phyloP scores from a whole-genome alignment of 2,888 invertebrate species.

The Heterodera filipjevi region DNA sequence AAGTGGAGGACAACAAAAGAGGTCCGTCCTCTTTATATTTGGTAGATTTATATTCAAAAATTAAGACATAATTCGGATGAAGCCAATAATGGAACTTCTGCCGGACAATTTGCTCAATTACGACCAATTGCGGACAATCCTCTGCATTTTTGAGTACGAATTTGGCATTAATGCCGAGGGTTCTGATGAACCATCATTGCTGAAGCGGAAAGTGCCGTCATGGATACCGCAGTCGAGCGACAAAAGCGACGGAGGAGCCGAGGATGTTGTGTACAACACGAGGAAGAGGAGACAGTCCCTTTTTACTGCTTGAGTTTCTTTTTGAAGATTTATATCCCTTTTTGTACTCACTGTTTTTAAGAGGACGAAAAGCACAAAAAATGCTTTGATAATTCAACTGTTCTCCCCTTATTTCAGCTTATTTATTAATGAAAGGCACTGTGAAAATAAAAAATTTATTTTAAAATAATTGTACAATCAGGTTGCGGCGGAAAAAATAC shows the following conservation, averaged over 20 bases:
- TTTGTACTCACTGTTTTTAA: too few relatives aligned
- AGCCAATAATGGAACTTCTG: constrained; percentile 51
- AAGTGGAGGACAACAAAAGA: constrained; percentile 33
- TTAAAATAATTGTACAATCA: too few relatives aligned
- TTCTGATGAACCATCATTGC: background rate
- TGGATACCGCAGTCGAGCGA: constrained; percentile 1
- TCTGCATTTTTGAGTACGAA: constrained; percentile 49
- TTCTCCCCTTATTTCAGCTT: too few relatives aligned
- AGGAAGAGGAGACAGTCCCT: background rate
- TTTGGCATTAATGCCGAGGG: constrained; percentile 41
- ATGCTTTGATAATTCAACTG: too few relatives aligned
- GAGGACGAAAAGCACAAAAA: too few relatives aligned
- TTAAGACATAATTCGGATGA: constrained; percentile 49
- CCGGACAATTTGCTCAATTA: constrained; percentile 44
- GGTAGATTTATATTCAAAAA: background rate
- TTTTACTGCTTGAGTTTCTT: background rate
- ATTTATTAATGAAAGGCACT: too few relatives aligned
- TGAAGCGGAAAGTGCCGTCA: background rate
- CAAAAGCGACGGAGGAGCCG: background rate
- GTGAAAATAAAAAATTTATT: too few relatives aligned
- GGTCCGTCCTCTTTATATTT: too few relatives aligned
- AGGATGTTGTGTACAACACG: background rate
- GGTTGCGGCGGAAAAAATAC: too few relatives aligned
- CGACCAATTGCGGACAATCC: constrained; percentile 45
- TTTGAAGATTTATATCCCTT: too few relatives aligned